Evolutionary conservation across 2,113 vertebrate species (phyloP), one percentile per base, ranked within the genome.

Genomic region (Willisornis vidua): DNA sequence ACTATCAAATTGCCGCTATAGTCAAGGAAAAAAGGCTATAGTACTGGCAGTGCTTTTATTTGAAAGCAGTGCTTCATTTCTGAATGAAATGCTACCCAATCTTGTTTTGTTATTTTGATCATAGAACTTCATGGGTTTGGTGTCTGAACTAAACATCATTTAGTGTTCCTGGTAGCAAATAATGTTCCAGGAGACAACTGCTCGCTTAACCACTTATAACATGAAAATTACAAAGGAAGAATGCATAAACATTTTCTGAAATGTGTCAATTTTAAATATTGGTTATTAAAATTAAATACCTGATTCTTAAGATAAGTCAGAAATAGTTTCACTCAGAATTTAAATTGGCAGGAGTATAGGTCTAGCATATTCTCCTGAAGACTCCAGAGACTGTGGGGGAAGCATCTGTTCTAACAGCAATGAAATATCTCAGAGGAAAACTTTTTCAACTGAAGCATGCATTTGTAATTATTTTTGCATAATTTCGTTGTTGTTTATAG

Each of bases 381-480:
- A 75, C 96, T 96, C 96, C 37, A 85, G 96, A 93, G 95, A 88
- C 84, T 80, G 16, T 57, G 66, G 48, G 41, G 77, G 87, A 91
- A 96, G 89, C 94, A 91, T 96, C 96, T 97, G 97, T 95, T 97
- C 92, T 66, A 90, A 93, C 89, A 92, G 85, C 65, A 61, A 54
- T 81, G 80, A 80, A 96, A 78, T 74, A 92, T 55, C 97, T 97
- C 93, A 0, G 75, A 97, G 96, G 96, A 96, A 92, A 93, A 79
- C 80, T 96, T 97, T 96, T 96, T 89, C 94, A 96, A 95, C 87
- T 82, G 95, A 97, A 94, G 96, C 94, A 76, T 96, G 95, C 80
- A 92, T 90, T 94, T 28, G 10, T 89, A 74, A 91, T 94, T 85
- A 85, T 96, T 96, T 95, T 90, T 88, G 79, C 87, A 96, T 93